phyloP scores from a whole-genome alignment of 2,797 vertebrate species.

The Myioborus miniatus region DNA sequence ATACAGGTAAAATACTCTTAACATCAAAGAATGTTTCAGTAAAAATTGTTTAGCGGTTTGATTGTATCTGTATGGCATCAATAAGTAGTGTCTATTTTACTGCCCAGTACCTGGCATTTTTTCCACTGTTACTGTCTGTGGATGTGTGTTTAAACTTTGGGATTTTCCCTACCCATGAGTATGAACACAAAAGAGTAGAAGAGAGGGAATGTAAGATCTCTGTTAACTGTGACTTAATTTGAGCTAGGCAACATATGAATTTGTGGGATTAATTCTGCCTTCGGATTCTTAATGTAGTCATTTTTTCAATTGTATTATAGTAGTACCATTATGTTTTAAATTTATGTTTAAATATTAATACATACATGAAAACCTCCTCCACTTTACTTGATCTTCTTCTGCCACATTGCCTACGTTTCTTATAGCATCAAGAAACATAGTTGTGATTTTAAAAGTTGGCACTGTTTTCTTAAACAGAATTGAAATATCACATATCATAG shows the following conservation, averaged over 20 bases:
- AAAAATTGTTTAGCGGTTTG: background rate
- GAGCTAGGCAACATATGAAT: background rate
- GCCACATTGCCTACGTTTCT: background rate
- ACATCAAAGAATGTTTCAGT: background rate
- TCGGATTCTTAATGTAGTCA: background rate
- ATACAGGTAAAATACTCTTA: background rate
- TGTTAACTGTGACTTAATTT: background rate
- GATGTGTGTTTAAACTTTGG: background rate
- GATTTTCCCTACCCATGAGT: background rate
- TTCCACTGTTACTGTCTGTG: background rate
- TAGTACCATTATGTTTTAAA: background rate
- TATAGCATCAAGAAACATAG: background rate
- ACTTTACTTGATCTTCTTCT: background rate
- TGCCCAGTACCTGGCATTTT: background rate
- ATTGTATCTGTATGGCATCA: background rate
- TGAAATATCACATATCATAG: background rate
- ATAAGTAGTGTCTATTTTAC: background rate
- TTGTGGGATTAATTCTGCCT: background rate
- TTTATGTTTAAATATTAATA: background rate
- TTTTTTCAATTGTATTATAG: background rate
- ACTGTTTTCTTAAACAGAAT: background rate
- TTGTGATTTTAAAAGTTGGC: background rate
- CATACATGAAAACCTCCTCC: background rate
- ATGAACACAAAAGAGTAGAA: background rate
- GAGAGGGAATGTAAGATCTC: background rate